A percentile compares a stretch with the other conserved stretches of the same genome.
These are phyloP conservation scores for Metaphire vulgaris DNA, from an alignment of 1,140 invertebrate genomes.

Conservation along the genomic window DNA sequence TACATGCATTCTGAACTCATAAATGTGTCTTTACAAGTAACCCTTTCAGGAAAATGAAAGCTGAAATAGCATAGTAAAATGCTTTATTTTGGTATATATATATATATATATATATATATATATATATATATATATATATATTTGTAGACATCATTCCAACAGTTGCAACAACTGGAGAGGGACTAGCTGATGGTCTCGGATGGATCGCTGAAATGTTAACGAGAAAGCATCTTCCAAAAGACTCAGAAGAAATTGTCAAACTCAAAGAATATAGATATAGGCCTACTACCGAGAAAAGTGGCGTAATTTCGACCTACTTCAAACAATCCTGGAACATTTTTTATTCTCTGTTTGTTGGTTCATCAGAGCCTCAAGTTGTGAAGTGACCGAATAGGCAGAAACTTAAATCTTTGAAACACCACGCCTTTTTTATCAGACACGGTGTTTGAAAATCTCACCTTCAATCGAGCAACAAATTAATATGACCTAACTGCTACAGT, in stretches of 20 bases:
- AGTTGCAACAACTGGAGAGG: not conserved
- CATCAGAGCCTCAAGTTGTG: conserved; percentile 4
- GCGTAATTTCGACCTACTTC: not conserved
- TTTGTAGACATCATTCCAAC: not conserved
- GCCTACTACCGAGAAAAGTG: not conserved
- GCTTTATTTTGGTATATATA: no score
- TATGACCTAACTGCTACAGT: no score
- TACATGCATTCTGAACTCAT: not conserved
- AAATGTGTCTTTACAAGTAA: not conserved
- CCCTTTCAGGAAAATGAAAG: not conserved
- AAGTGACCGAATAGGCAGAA: no score
- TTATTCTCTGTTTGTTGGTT: not conserved
- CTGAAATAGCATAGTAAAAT: not conserved
- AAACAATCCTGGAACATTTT: not conserved
- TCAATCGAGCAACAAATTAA: no score
- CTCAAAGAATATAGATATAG: not conserved
- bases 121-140: not conserved
- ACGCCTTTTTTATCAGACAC: no score
- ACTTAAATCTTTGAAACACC: no score
- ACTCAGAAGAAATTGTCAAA: not conserved
- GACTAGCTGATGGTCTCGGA: not conserved
- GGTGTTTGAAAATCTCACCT: no score
- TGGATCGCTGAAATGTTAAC: not conserved
- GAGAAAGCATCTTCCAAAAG: not conserved
- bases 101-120: no score